Conservation (phyloP, 2,888 invertebrate species). For the Prosapia bicincta region DNA sequence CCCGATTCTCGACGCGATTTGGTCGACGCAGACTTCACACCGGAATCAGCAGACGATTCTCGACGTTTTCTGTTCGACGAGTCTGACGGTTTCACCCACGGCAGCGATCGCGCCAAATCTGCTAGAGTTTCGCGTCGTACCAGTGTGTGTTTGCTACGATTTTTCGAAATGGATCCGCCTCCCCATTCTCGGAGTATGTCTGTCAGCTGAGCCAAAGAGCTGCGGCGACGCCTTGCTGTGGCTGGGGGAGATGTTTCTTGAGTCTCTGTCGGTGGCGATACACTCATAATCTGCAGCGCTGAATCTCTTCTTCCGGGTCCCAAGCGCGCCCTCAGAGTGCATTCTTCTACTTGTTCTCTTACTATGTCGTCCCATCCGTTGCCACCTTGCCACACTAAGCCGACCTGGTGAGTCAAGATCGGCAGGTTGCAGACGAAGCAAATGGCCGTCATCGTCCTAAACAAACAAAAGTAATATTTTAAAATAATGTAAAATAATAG, state of each 20-base stretch:
- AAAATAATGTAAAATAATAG: too few relatives aligned
- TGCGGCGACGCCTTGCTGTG: slow-evolving; percentile 63
- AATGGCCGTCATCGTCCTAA: slow-evolving; percentile 89
- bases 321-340: slow-evolving; percentile 76
- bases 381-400: slow-evolving; percentile 89
- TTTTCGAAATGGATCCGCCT: slow-evolving; percentile 52
- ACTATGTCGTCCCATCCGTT: slow-evolving; percentile 94
- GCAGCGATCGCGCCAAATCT: slow-evolving; percentile 78
- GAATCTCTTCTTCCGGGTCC: slow-evolving; percentile 80
- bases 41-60: slow-evolving; percentile 84
- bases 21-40: slow-evolving; percentile 66
- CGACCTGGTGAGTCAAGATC: slow-evolving; percentile 91
- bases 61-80: slow-evolving; percentile 64
- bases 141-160: slow-evolving; percentile 53
- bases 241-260: slow-evolving; percentile 67
- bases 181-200: slow-evolving; percentile 88
- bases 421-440: slow-evolving; percentile 96
- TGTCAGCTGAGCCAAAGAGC: slow-evolving; percentile 83
- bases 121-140: slow-evolving; percentile 84
- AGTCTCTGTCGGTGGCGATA: slow-evolving; percentile 72
- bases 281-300: slow-evolving; percentile 82
- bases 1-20: slow-evolving; percentile 71
- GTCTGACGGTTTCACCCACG: slow-evolving; percentile 66
- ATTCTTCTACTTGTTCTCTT: slow-evolving; percentile 81
- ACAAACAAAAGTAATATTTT: too few relatives aligned